Evolutionary conservation across 2,113 vertebrate genomes (phyloP), one percentile per base, ranked within the genome.

Genomic region (Malurus melanocephalus): DNA sequence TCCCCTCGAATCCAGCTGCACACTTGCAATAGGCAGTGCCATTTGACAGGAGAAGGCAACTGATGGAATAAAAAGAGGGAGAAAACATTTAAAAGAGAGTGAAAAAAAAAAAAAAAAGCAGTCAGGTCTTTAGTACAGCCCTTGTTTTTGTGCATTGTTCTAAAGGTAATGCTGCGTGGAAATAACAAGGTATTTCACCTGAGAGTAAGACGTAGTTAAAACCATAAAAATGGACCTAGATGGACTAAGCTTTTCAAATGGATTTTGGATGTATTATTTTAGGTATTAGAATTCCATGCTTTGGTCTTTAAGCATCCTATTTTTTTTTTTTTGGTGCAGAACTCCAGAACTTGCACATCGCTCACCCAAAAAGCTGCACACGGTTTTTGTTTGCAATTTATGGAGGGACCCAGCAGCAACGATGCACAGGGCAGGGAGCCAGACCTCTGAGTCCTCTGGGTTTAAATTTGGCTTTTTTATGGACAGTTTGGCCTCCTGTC

Each of bases 1-100:
- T 99, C 52, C 99, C 99, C 79, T 97, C 55, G 76, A 99, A 99
- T 6, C 99, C 99, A 21, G 97, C 97, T 4, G 98, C 98, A 76
- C 99, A 99, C 60, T 94, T 95, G 96, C 99, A 99, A 8, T 83
- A 95, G 21, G 95, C 92, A 23, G 95, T 85, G 27, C 97, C 94
- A 2, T 94, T 90, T 0, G 77, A 48, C 20, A 84, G 45, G 51
- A 95, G 85, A 60, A 98, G 85, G 85, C 98, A 99, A 72, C 98
- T 99, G 73, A 67, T 85, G 46, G 75, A 65, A 4, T 33, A 78
- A 78, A 85, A 85, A 27, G 30, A 84, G 20, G 7, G 43, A 51
- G 51, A n/a, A 1, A 10, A 38, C 5, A n/a, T 72, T 76, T 6
- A 33, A 38, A 53, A n/a, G 33, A 64, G 20, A 21, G 7, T 38